A percentile compares a stretch with the other conserved stretches of the same genome.
Evolutionary conservation across 2,797 vertebrate species (phyloP).

Genomic region (Danionella dracula): DNA sequence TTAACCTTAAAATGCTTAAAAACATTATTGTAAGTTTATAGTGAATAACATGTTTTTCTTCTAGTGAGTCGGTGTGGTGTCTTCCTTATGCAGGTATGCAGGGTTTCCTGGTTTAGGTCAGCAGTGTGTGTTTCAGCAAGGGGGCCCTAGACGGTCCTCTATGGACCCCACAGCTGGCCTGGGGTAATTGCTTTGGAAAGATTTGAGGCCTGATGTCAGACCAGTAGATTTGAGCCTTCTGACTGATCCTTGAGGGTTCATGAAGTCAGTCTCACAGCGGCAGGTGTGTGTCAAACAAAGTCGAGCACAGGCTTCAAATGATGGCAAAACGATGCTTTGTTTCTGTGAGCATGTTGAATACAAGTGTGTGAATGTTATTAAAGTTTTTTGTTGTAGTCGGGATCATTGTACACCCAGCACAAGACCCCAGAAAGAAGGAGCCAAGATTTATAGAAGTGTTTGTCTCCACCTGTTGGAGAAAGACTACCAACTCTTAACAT

Average conservation of each 20-base stretch:
- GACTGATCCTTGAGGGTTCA: constrained; percentile 51
- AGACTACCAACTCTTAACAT: constrained; percentile 1
- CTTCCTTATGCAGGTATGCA: neutral
- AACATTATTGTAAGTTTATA: too few species aligned
- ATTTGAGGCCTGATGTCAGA: constrained; percentile 37
- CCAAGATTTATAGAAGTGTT: constrained; percentile 36
- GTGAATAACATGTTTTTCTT: neutral
- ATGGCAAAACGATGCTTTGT: constrained; percentile 34
- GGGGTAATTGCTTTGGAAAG: constrained; percentile 58
- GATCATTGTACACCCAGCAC: neutral
- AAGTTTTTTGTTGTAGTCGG: constrained; percentile 8
- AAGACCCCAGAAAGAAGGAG: constrained; percentile 1
- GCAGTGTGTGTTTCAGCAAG: constrained; percentile 44
- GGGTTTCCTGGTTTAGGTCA: constrained; percentile 14
- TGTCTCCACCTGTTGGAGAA: constrained; percentile 63
- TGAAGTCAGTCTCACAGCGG: constrained; percentile 36
- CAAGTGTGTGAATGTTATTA: neutral
- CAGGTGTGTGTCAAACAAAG: constrained; percentile 61
- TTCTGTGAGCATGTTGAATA: constrained; percentile 19
- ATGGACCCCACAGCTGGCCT: constrained; percentile 65
- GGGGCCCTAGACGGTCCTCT: constrained; percentile 51
- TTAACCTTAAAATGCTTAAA: too few species aligned
- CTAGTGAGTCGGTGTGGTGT: constrained; percentile 13
- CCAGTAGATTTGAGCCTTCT: constrained; percentile 46
- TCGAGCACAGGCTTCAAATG: constrained; percentile 58